These are phyloP conservation scores for Drosophila ananassae DNA, from an alignment of 1,140 invertebrate genomes.

Conservation along the genomic window DNA sequence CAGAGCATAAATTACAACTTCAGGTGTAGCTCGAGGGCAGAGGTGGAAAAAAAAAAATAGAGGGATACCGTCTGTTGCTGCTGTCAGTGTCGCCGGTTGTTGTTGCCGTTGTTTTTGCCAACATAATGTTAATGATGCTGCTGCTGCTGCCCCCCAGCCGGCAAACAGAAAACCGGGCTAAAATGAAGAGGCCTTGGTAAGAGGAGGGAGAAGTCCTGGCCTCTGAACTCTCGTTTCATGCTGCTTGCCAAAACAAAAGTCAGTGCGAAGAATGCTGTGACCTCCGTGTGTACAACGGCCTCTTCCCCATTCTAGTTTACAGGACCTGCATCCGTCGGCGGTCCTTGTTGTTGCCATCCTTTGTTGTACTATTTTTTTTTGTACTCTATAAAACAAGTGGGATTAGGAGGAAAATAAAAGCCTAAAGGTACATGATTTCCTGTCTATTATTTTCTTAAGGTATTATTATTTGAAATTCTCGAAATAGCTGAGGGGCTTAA, in stretches of 20 bases:
- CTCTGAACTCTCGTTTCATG: constrained; percentile 63
- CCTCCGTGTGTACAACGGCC: constrained; percentile 37
- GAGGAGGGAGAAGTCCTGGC: background rate
- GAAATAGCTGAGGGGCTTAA: background rate
- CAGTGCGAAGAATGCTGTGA: constrained; percentile 32
- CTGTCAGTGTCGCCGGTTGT: constrained; percentile 68
- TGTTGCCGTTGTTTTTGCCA: constrained; percentile 40
- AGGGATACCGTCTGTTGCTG: constrained; percentile 37
- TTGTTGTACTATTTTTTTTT: background rate
- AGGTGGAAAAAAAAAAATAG: constrained; percentile 11
- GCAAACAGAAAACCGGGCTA: constrained; percentile 32
- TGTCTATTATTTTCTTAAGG: constrained; percentile 2
- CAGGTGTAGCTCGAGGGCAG: constrained; percentile 53
- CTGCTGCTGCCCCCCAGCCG: constrained; percentile 40
- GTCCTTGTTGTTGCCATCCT: constrained; percentile 12
- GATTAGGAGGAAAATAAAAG: background rate
- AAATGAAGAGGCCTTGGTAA: constrained; percentile 1
- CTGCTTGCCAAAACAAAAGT: constrained; percentile 74
- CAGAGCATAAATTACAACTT: constrained; percentile 79
- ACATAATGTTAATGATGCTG: constrained; percentile 81
- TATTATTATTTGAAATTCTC: background rate
- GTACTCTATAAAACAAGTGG: background rate
- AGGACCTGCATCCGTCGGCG: constrained; percentile 28
- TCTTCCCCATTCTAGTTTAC: constrained; percentile 28
- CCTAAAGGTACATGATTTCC: background rate